Evolutionary conservation across 2,113 vertebrate genomes (phyloP), one percentile per base, ranked within the genome.

Genomic region (Carassius carassius): DNA sequence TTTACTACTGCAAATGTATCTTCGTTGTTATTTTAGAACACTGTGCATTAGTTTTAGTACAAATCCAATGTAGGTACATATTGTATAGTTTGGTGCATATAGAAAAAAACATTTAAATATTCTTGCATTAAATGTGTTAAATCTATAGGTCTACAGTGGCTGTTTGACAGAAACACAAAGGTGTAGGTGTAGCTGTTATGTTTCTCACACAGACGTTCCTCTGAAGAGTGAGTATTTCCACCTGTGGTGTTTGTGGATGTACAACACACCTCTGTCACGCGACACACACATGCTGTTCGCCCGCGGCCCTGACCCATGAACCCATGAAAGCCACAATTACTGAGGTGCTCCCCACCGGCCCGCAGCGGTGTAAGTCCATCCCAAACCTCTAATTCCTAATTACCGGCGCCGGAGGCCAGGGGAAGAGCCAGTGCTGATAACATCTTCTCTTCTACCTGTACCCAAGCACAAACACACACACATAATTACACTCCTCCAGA

Each of bases 341-440:
- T 93, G 90, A 13, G 7, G 25, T 5, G 62, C 23, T 29, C 91
- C 89, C 93, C 92, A 93, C 94, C 94, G 91, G 83, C 93, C 95
- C 32, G 73, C 84, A 94, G 95, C 92, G 90, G 92, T 94, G 76
- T 72, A 84, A 93, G 92, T 90, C 94, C 93, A 95, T 95, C 96
- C 95, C 94, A 93, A 47, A 94, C 94, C 95, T 94, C 94, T 96
- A 93, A 95, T 92, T 94, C 95, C 92, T 97, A 97, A 98, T 97
- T 96, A 96, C 81, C 69, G 81, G 91, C 91, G 94, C 94, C 95
- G 91, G 63, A 88, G 95, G 95, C 96, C 94, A 94, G 95, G 96
- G 96, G 94, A 96, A 93, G 95, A 97, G 95, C 94, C 94, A 92
- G 94, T 86, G 91, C 89, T 86, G 96, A 95, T 96, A 96, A 95